Evolutionary conservation across 2,113 vertebrate genomes (phyloP).

Genomic region (Pipra filicauda): DNA sequence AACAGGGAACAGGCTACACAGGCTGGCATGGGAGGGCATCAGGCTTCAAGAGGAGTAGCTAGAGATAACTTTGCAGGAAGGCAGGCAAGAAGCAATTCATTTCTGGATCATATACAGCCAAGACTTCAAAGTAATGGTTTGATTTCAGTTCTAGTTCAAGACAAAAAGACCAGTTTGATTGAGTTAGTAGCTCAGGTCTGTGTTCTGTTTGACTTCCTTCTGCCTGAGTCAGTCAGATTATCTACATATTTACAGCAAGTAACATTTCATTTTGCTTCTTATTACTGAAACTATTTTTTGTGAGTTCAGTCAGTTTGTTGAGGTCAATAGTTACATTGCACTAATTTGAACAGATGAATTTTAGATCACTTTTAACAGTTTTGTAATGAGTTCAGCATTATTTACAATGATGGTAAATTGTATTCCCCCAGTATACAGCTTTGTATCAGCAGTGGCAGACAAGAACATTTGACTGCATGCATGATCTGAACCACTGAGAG

Average conservation of each 20-base stretch:
- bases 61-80: background rate
- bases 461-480: background rate
- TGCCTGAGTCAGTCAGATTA: background rate
- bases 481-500: background rate
- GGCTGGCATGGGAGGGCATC: rapidly evolving
- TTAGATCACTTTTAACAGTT: background rate
- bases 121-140: background rate
- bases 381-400: background rate
- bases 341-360: background rate
- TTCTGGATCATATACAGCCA: background rate
- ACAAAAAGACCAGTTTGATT: background rate
- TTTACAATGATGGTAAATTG: background rate
- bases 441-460: background rate
- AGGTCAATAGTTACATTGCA: background rate
- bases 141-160: background rate
- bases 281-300: background rate
- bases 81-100: background rate
- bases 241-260: background rate
- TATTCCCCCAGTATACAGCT: background rate
- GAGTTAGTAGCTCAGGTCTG: background rate
- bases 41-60: background rate
- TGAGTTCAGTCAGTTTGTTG: background rate
- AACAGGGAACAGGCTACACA: rapidly evolving
- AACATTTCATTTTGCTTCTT: background rate
- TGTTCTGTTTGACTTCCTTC: background rate